Base-by-base conservation (phyloP, 2,888 invertebrate genomes). In the Eudasyphora cyanicolor region DNA sequence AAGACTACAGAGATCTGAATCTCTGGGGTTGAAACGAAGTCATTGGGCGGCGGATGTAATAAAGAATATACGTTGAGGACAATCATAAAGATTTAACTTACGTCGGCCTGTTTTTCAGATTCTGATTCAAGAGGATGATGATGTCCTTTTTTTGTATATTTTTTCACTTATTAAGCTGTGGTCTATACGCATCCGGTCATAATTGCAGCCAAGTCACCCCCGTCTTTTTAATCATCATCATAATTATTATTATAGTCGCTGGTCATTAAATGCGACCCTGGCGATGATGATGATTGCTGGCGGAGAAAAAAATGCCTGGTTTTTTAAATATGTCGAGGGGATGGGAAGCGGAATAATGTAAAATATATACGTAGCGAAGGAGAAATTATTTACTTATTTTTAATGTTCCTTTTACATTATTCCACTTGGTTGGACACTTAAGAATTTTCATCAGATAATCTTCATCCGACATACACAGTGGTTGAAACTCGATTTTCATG, bases 381-480 rank as follows among this genome's bases (percentile, higher is more conserved):
- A 49, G 57, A 79, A 45, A 32, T 69, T 10, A 60, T 60, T 49
- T 60, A 51, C 51, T 51, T 69, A 76, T 62, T 73, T 79, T 49
- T 81, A 85, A 83, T 85, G 64, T 69, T 74, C 82, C 80, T 29
- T 82, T 82, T 80, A 80, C 79, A 82, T 82, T 86, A 79, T 82
- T 84, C 78, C 80, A 84, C 85, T 86, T 70, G 69, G 85, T 67
- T 86, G 83, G 19, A 0, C 21, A 7, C 21, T n/a, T n/a, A n/a
- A 8, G 21, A 5, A 21, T 51, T 51, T n/a, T n/a, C n/a, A n/a
- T n/a, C n/a, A n/a, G n/a, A n/a, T n/a, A n/a, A n/a, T n/a, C n/a
- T n/a, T n/a, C n/a, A n/a, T n/a, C n/a, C n/a, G n/a, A n/a, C n/a
- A n/a, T n/a, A n/a, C n/a, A n/a, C n/a, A n/a, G n/a, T n/a, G n/a